Base-by-base conservation (phyloP, 2,797 vertebrate genomes). In the Yasuhikotakia modesta region DNA sequence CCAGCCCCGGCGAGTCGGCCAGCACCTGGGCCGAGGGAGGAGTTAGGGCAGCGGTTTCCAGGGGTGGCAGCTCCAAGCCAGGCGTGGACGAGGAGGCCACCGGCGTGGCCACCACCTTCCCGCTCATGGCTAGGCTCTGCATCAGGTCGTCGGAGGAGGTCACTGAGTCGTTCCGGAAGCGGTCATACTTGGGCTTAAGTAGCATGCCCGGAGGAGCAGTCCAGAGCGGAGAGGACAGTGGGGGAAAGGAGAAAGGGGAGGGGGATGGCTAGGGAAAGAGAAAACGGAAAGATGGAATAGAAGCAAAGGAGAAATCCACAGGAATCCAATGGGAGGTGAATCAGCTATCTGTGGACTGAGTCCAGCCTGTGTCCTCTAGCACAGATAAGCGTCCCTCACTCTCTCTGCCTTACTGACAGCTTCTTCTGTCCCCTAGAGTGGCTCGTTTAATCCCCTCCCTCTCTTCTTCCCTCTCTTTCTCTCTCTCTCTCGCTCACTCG, bases 161-260 rank as follows among this genome's bases (percentile, higher is more conserved):
- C 94, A 94, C 93, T 86, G 92, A 94, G 88, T 94, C 95, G 86
- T 96, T 95, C 88, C 94, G 93, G 91, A 96, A 95, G 88, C 94
- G 95, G 89, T 90, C 95, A 95, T 96, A 95, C 92, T 95, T 95
- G 88, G 94, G 94, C 92, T 95, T 95, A 91, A 94, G 92, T 90
- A 95, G 94, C 95, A 95, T 95, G 90, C 95, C 95, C 93, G 89
- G 93, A 90, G 90, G 78, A 91, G 88, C 90, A 87, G 86, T 89
- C 88, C 86, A 82, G 83, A 91, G 88, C 88, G 86, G 90, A 80
- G 87, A 86, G 83, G 81, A 72, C 86, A 86, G 79, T 84, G 87
- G 84, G 88, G 76, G 83, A 79, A 75, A 78, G 30, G 81, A 66
- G 64, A 46, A 32, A 76, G 72, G 78, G 80, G 57, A 68, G 82